Evolutionary conservation across 23 tunicate species (phyloP), one percentile per base, ranked within the genome.

Genomic region (Trididemnum nubilum): DNA sequence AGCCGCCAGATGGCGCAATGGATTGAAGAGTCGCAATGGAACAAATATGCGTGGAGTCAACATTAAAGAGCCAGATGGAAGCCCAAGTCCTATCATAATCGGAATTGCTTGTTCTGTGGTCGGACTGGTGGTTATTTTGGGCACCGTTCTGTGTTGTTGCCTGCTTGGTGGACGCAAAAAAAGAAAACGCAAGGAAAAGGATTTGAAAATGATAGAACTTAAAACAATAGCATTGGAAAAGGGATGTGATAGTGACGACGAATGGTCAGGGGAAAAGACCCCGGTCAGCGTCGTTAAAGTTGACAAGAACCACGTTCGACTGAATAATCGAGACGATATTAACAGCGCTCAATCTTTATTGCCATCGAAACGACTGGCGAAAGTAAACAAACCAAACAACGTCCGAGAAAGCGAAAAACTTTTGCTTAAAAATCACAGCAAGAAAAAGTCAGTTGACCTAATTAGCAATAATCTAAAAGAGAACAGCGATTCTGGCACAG

Each of bases 401-500:
- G 38, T 33, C 38, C 37, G 74, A 15, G 74, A 67, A 12, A 2
- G 2, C 58, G 24, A 59, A 18, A 79, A 70, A 70, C 83, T 79
- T 0, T 72, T 71, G 30, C 82, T 76, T 26, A 66, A 34, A 34
- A n/a, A n/a, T n/a, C 72, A 64, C 36, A 63, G 36, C 34, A 52
- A 81, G 34, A 51, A 58, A 33, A 59, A 73, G 63, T 44, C 72
- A 29, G 31, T 85, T 28, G 84, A 78, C 40, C 66, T 80, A 7
- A 81, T 91, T 22, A 86, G 81, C 63, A 78, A 91, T 57, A 91
- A 91, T 60, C 64, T 91, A 58, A 74, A 61, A 39, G 80, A 91
- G 36, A 59, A 54, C 35, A 80, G 69, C 81, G 97, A 91, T 0
- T 84, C 85, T 28, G 97, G 97, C 19, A 91, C 97, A 37, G 97